Evolutionary conservation across 2,113 vertebrate species (phyloP), one percentile per base, ranked within the genome.

Genomic region (Lethenteron camtschaticum): DNA sequence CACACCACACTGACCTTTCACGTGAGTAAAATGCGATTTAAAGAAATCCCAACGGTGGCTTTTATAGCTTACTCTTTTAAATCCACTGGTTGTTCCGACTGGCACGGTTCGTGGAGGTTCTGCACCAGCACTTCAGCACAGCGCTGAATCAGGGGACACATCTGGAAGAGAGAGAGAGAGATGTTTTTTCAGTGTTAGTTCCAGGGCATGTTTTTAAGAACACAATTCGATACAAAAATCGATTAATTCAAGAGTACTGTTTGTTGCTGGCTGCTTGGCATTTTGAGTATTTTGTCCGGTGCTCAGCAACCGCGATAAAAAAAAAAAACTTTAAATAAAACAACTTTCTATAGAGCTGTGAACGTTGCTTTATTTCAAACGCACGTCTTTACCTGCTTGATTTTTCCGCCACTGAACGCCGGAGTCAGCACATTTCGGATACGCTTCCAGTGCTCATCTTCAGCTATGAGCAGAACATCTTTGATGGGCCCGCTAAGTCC

Each of bases 121-220:
- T 76, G 74, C 55, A 82, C 69, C 73, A 89, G 72, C 70, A 20
- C n/a, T 14, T 77, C 72, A 55, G 81, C 82, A 9, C 85, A 84
- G 5, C 81, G 76, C 71, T 80, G 78, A 18, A 86, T 85, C 72
- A 87, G 82, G 55, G 74, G 73, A 75, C 82, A 86, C 84, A 89
- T 87, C 86, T 89, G 77, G 71, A 73, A 71, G 75, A 70, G 77
- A 75, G 73, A 41, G 41, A 41, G 41, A 41, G 41, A 41, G 1
- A 3, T 41, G 3, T 41, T 41, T 18, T 41, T 6, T 41, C 41
- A 41, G 41, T 41, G 41, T 41, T 7, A 41, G 41, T 41, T 41
- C 41, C 41, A 41, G 41, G 41, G 6, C 41, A 41, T 41, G 41
- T 5, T 41, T 41, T 41, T 41, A 41, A 41, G 41, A 41, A 41